Evolutionary conservation across 2,888 invertebrate species (phyloP), one percentile per base, ranked within the genome.

Genomic region (Erebia ligea): DNA sequence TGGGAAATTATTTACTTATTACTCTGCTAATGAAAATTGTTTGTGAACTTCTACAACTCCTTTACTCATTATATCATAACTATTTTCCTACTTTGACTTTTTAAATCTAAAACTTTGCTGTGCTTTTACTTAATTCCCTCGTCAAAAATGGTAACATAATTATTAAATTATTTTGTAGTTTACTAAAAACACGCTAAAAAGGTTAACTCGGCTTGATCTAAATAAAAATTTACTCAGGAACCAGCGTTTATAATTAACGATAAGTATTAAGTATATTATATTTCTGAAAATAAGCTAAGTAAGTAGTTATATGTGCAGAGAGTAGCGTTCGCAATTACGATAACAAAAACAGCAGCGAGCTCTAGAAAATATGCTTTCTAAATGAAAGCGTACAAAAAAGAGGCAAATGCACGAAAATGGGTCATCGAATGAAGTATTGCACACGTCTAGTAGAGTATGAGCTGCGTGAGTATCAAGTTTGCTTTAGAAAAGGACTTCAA

Each of bases 361-460:
- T 78, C 75, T 80, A 79, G 80, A 84, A 34, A 84, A 81, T 85
- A 81, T 76, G 80, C 79, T 80, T 78, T 80, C 80, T 79, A 79
- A 79, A 81, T 80, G 78, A 82, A 82, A 81, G 78, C 79, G 81
- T 82, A 83, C 83, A 83, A 86, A 87, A 84, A 80, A 80, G 76
- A 79, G 78, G 78, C 79, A 82, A 81, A 81, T 82, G 80, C 81
- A 82, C 81, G 82, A 86, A 88, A 88, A 86, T 86, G 80, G 87
- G 87, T 86, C 86, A 86, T 86, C 84, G 85, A 84, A 84, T 82
- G 82, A 82, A 82, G 83, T 82, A 80, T 79, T 77, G 77, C 77
- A 76, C 73, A 74, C 76, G 79, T 75, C 85, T 84, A 85, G 77
- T 75, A 64, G 75, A 82, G 75, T 52, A 50, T 73, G 73, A 73